Percentiles rank a stretch among this genome's conserved stretches.
Conservation (phyloP, 2,888 invertebrate species). For the Neoaliturus tenellus region DNA sequence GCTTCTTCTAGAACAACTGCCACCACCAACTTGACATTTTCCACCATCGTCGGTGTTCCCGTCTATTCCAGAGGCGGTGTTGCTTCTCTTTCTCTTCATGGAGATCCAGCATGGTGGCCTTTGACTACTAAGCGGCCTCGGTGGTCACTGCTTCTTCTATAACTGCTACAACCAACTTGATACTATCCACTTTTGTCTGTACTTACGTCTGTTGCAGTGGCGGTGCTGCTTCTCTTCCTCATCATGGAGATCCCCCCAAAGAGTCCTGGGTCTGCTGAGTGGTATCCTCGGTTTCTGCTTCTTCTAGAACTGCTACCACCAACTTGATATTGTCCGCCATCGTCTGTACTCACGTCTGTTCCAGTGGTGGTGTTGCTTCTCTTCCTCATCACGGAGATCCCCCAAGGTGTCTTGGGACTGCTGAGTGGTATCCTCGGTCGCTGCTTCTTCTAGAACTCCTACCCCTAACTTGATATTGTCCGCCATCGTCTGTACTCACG, state of each 20-base stretch:
- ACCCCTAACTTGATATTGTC: conserved; percentile 84
- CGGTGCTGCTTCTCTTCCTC: conserved; percentile 89
- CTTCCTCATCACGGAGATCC: conserved; percentile 93
- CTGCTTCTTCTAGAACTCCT: conserved; percentile 87
- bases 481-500: too few species aligned
- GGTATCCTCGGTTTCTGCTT: conserved; percentile 82
- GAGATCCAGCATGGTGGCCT: conserved; percentile 88
- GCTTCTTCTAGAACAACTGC: too few species aligned
- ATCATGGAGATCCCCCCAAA: conserved; percentile 91
- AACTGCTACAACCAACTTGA: too few species aligned
- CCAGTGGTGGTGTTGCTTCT: conserved; percentile 87
- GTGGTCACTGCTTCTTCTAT: too few species aligned
- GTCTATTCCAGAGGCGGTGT: conserved; percentile 79
- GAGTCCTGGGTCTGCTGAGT: conserved; percentile 75
- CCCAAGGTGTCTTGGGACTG: conserved; percentile 81
- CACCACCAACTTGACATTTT: too few species aligned
- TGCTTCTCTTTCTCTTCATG: conserved; percentile 90
- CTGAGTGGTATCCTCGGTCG: conserved; percentile 79
- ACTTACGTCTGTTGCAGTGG: conserved; percentile 76
- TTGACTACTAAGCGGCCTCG: too few species aligned
- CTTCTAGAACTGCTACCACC: conserved; percentile 86
- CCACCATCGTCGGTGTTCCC: too few species aligned
- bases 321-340: too few species aligned
- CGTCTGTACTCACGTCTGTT: not conserved
- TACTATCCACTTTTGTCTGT: too few species aligned